These are phyloP conservation scores for Sarcophaga bullata DNA, from an alignment of 1,140 invertebrate genomes.

Conservation along the genomic window DNA sequence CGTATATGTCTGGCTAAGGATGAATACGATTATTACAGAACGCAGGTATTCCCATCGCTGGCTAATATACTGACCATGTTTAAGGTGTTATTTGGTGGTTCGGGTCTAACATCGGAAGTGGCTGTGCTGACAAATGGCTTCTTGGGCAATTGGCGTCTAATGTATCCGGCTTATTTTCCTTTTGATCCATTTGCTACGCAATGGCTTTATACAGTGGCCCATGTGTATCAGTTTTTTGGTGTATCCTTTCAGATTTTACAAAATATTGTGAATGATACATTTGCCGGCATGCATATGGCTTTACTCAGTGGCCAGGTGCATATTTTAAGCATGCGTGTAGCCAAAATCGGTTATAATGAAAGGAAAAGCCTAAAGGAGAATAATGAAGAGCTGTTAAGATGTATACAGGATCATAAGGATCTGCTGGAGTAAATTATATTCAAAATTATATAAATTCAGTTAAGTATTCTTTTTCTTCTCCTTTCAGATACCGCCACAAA, in stretches of 20 bases:
- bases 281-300: constrained; percentile 38
- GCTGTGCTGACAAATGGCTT: constrained; percentile 19
- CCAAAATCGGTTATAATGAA: constrained; percentile 39
- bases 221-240: constrained; percentile 42
- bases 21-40: constrained; percentile 7
- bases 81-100: constrained; percentile 31
- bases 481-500: constrained; percentile 46
- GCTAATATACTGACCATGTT: constrained; percentile 17
- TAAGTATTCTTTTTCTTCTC: not conserved
- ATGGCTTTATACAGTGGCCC: not conserved
- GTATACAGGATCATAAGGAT: constrained; percentile 35
- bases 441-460: constrained; percentile 22
- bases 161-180: constrained; percentile 44
- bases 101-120: constrained; percentile 25
- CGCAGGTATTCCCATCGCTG: constrained; percentile 1
- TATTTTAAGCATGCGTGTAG: constrained; percentile 30
- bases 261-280: constrained; percentile 42
- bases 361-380: not conserved
- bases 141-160: constrained; percentile 32
- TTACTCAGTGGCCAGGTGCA: constrained; percentile 32
- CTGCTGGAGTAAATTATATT: constrained; percentile 33
- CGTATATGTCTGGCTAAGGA: not conserved
- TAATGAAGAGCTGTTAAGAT: constrained; percentile 23
- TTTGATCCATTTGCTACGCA: constrained; percentile 34
- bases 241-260: constrained; percentile 15